A percentile compares a stretch with the other conserved stretches of the same genome.
Evolutionary conservation across 2,888 invertebrate species (phyloP).

Genomic region (Mythimna pallens): DNA sequence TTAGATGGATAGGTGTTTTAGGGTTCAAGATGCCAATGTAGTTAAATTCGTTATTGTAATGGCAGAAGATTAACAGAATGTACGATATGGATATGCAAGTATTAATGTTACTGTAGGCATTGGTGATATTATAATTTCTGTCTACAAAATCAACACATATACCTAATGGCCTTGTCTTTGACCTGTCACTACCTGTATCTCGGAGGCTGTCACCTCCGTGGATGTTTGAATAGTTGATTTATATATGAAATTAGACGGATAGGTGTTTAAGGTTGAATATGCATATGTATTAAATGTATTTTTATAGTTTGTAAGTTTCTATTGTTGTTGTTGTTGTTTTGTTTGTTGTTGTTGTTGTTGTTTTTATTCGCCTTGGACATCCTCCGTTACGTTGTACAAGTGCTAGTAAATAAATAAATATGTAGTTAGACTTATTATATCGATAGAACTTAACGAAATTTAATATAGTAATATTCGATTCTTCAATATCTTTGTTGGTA

Average conservation of each 20-base stretch:
- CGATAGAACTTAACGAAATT: not conserved
- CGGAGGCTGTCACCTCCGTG: not conserved
- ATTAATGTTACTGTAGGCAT: not conserved
- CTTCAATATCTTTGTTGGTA: too few relatives aligned
- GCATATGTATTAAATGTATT: not conserved
- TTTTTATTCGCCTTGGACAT: too few relatives aligned
- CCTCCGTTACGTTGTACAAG: too few relatives aligned
- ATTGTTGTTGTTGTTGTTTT: too few relatives aligned
- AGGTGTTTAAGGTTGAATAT: not conserved
- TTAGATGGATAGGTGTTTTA: slow-evolving; percentile 45
- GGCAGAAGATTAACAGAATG: not conserved
- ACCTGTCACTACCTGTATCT: not conserved
- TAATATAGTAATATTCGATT: not conserved
- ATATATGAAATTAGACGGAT: not conserved
- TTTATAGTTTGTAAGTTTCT: too few relatives aligned
- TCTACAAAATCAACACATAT: not conserved
- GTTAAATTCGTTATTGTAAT: not conserved
- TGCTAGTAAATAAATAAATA: too few relatives aligned
- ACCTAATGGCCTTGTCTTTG: not conserved
- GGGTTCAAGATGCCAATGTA: slow-evolving; percentile 4
- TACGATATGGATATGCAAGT: not conserved
- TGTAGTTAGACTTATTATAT: not conserved
- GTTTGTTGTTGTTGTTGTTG: too few relatives aligned
- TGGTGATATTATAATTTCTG: not conserved
- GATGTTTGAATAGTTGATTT: not conserved